Conservation (phyloP, 2,113 vertebrate genomes). For the Peromyscus californicus region DNA sequence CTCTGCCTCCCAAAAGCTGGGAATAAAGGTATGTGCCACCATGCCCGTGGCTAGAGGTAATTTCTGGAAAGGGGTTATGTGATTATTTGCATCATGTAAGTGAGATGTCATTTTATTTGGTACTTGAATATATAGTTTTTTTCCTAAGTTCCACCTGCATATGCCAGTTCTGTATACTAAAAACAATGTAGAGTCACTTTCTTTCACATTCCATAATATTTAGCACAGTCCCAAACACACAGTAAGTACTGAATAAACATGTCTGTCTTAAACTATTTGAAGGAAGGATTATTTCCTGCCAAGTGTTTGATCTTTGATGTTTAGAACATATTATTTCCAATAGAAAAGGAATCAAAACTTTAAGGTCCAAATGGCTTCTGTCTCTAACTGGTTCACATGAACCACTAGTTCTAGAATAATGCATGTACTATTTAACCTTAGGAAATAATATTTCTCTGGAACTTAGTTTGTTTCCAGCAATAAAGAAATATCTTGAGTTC, state of each 20-base stretch:
- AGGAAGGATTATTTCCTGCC: constrained; percentile 72
- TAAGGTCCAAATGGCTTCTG: constrained; percentile 59
- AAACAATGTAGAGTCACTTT: constrained; percentile 49
- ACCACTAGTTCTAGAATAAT: constrained; percentile 60
- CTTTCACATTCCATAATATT: constrained; percentile 63
- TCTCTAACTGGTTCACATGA: neutral
- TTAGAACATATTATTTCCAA: constrained; percentile 69
- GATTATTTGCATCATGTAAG: constrained; percentile 48
- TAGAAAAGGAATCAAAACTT: constrained; percentile 78
- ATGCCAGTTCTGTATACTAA: constrained; percentile 53
- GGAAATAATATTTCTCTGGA: constrained; percentile 66
- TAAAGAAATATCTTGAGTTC: constrained; percentile 68
- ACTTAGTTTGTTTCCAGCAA: constrained; percentile 65
- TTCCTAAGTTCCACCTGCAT: constrained; percentile 31
- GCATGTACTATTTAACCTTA: constrained; percentile 50
- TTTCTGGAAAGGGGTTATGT: constrained; percentile 45
- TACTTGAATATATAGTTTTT: constrained; percentile 45
- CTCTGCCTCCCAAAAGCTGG: neutral
- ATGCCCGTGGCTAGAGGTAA: neutral
- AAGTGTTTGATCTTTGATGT: constrained; percentile 78
- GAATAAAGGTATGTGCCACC: neutral
- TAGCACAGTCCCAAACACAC: constrained; percentile 55
- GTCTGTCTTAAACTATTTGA: constrained; percentile 72
- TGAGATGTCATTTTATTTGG: constrained; percentile 8
- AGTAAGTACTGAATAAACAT: constrained; percentile 76